Evolutionary conservation across 2,888 invertebrate species (phyloP), one percentile per base, ranked within the genome.

Genomic region (Aphelenchoides bicaudatus): DNA sequence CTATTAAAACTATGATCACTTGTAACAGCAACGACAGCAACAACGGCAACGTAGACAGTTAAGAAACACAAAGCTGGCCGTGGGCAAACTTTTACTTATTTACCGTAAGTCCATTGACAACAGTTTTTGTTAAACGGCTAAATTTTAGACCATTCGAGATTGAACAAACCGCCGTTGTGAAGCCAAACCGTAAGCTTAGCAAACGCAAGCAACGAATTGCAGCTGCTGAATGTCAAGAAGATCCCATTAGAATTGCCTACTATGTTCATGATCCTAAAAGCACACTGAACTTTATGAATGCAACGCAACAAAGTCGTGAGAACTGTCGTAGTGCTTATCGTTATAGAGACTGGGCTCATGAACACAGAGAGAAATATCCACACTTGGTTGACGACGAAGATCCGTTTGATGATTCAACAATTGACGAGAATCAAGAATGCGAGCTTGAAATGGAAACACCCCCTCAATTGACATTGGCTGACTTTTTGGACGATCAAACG

Each of bases 61-160:
- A 6, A 25, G 23, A 25, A 43, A 25, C 16, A 43, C 43, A 25
- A 10, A 19, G 16, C 16, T 10, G 10, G 16, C 43, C 10, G 23
- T 25, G 43, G 43, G 10, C 43, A 43, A 19, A 21, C 43, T 10
- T 43, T 21, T 25, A 43, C 43, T n/a, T 43, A 43, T 25, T n/a
- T 43, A 25, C 43, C 43, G 43, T 43, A n/a, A 43, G 16, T 43
- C 8, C 16, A n/a, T n/a, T n/a, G n/a, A n/a, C n/a, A n/a, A n/a
- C n/a, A n/a, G n/a, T n/a, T n/a, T n/a, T n/a, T n/a, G n/a, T n/a
- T n/a, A n/a, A n/a, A n/a, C n/a, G n/a, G n/a, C n/a, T n/a, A n/a
- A n/a, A n/a, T n/a, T n/a, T n/a, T n/a, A n/a, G n/a, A n/a, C n/a
- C n/a, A n/a, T n/a, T n/a, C n/a, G n/a, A n/a, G n/a, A 19, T 25